Conservation (phyloP, 2,113 vertebrate genomes). For the Rhabdornis inornatus region DNA sequence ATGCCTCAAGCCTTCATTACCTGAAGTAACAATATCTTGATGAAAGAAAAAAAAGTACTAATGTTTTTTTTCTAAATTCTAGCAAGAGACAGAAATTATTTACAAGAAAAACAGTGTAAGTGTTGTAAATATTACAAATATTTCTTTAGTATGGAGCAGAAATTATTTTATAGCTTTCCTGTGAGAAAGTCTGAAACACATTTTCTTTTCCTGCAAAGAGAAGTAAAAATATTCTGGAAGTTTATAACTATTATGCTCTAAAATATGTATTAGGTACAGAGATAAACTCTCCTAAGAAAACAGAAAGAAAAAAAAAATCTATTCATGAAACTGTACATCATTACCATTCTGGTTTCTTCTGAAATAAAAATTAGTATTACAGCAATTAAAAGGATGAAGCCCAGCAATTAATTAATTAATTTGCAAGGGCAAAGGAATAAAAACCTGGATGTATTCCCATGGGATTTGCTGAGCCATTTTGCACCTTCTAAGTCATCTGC, state of each 20-base stretch:
- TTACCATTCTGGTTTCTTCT: neutral
- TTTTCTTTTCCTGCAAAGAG: neutral
- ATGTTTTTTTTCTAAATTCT: neutral
- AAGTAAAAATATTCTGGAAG: neutral
- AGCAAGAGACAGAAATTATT: constrained; percentile 9
- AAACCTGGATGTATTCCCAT: neutral
- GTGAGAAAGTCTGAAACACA: neutral
- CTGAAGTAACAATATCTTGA: constrained; percentile 30
- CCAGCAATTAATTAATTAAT: neutral
- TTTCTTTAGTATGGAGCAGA: neutral
- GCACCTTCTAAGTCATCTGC: neutral
- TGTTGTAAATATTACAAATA: neutral
- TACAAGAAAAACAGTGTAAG: neutral
- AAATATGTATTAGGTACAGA: neutral
- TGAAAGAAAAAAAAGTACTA: neutral
- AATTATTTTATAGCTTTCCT: neutral
- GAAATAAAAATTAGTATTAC: neutral
- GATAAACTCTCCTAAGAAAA: neutral
- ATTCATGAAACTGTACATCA: neutral
- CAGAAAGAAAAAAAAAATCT: neutral
- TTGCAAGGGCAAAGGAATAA: neutral
- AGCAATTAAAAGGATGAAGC: neutral
- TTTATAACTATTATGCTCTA: neutral
- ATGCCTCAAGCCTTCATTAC: neutral
- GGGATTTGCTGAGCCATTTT: neutral